Base-by-base conservation (phyloP, 37 sponge, comb jelly and placozoan species). In the Hexactinellida sp. region DNA sequence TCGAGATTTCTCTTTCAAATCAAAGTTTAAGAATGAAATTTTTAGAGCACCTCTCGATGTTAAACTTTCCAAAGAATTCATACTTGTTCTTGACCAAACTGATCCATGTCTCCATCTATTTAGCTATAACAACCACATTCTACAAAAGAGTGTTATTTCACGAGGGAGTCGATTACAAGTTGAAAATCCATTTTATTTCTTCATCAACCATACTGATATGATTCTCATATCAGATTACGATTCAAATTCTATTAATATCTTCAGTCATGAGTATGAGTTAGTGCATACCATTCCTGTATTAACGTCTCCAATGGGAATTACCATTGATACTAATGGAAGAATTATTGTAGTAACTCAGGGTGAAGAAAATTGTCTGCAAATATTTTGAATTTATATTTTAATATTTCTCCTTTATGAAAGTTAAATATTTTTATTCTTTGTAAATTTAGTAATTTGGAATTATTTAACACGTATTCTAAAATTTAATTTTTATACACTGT, bases 241-340 rank as follows among this genome's bases (percentile, higher is more conserved):
- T 63, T 63, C 76, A 21, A n/a, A 63, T 63, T 63, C 76, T 63
- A 63, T 63, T 63, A 7, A 32, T n/a, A 63, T 63, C 34, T 63
- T 63, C 76, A 63, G 13, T 63, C 34, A 3, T 63, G 19, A 63
- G 13, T 63, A 21, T n/a, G 76, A 63, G 34, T 63, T 23, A 7
- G 13, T 63, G 1, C 76, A 63, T 23, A 63, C 3, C 3, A 63
- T 63, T 28, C 3, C 21, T n/a, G 13, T n/a, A 21, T 41, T 13
- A 13, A 32, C 21, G 5, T 32, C 5, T 63, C 76, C 76, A 25
- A 63, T 32, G 76, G 76, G 76, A 63, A n/a, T 63, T 63, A 7
- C 30, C 5, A 23, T 63, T 10, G 76, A 63, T 63, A 28, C 3
- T 63, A 10, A 25, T 32, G 76, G 34, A 32, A 63, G 76, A 63